Percentiles rank a stretch among this genome's conserved stretches.
These are phyloP conservation scores for Gastrophysa polygoni DNA, from an alignment of 2,888 invertebrate species.

Conservation along the genomic window DNA sequence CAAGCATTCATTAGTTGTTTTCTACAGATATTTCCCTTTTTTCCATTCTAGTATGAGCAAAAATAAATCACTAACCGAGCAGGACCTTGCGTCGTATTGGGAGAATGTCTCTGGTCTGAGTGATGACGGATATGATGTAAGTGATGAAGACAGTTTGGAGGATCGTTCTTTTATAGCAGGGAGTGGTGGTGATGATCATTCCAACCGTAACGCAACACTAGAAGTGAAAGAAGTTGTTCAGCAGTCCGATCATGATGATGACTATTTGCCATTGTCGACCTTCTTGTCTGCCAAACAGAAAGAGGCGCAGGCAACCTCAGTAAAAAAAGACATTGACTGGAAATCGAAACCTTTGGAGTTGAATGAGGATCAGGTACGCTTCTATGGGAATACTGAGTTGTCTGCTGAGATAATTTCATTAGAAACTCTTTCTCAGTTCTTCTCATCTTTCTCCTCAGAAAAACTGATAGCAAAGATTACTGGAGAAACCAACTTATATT, in stretches of 20 bases:
- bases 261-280: not conserved
- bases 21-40: not conserved
- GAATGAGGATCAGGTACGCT: not conserved
- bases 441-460: not conserved
- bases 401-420: not conserved
- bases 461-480: not conserved
- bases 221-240: not conserved
- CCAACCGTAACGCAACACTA: not conserved
- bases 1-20: not conserved
- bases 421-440: not conserved
- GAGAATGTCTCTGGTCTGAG: not conserved
- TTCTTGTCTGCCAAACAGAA: not conserved
- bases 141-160: not conserved
- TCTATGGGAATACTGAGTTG: not conserved
- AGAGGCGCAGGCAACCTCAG: not conserved
- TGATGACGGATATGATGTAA: not conserved
- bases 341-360: not conserved
- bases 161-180: not conserved
- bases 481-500: not conserved
- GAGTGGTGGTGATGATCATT: not conserved
- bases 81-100: not conserved
- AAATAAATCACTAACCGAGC: not conserved
- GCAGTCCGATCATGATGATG: too few species aligned
- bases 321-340: not conserved
- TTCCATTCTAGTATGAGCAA: not conserved